phyloP scores from a whole-genome alignment of 2,113 vertebrate genomes.

The Colius striatus region DNA sequence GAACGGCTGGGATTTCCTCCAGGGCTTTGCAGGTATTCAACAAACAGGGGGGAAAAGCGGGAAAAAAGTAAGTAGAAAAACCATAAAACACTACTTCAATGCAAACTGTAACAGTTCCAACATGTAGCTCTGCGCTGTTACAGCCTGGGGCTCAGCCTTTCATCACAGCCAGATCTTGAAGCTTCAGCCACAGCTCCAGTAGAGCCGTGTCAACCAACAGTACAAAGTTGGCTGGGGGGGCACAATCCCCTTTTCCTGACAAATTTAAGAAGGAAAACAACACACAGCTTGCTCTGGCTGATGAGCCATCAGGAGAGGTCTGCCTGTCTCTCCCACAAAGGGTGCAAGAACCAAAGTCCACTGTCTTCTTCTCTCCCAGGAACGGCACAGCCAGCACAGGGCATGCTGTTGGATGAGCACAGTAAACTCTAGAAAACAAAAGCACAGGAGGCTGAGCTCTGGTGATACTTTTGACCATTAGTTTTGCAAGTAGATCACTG shows the following conservation, averaged over 20 bases:
- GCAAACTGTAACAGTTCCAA: neutral
- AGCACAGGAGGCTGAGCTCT: neutral
- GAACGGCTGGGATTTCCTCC: neutral
- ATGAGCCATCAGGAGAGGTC: rapidly evolving
- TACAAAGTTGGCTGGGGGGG: neutral
- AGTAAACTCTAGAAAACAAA: neutral
- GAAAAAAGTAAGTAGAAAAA: neutral
- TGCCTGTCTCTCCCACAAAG: neutral
- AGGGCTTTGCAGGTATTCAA: neutral
- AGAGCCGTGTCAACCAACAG: neutral
- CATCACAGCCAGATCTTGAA: neutral
- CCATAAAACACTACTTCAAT: neutral
- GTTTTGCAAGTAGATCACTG: neutral
- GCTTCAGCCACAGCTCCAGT: neutral
- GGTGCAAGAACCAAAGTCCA: neutral
- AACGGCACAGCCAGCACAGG: neutral
- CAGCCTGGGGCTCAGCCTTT: neutral
- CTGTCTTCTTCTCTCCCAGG: neutral
- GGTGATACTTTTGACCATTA: neutral
- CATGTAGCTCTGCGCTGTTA: neutral
- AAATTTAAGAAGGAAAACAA: neutral
- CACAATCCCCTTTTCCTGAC: neutral
- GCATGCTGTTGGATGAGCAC: neutral
- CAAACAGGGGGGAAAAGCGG: neutral
- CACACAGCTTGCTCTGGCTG: neutral